These are phyloP conservation scores for Dimorphilus gyrociliatus DNA, from an alignment of 2,888 invertebrate species.

Conservation along the genomic window DNA sequence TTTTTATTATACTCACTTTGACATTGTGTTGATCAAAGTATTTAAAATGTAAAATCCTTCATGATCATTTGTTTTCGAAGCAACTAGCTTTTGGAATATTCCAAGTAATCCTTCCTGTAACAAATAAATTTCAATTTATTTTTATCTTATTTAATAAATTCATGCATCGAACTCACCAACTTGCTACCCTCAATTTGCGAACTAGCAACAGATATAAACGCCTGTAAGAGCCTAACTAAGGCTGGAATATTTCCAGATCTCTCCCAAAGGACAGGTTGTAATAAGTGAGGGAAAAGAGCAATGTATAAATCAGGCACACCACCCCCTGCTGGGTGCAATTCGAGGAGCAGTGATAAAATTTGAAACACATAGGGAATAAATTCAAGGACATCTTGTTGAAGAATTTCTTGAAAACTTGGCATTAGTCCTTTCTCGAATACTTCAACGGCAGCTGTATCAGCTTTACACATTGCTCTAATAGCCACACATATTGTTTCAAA, in stretches of 20 bases:
- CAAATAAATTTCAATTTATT: conserved; percentile 5
- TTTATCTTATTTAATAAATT: too few relatives aligned
- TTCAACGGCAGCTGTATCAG: conserved; percentile 57
- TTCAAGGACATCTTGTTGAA: conserved; percentile 84
- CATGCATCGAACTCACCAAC: conserved; percentile 16
- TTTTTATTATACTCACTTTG: conserved; percentile 46
- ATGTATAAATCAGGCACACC: conserved; percentile 60
- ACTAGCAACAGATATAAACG: conserved; percentile 59
- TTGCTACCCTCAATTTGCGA: conserved; percentile 45
- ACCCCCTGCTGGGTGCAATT: conserved; percentile 36
- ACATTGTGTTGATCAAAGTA: conserved; percentile 63
- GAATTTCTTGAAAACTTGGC: conserved; percentile 81
- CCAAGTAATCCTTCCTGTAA: conserved; percentile 51
- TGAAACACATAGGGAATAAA: conserved; percentile 98
- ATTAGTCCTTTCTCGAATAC: conserved; percentile 82
- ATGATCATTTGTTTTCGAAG: conserved; percentile 83
- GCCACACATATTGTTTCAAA: conserved; percentile 79
- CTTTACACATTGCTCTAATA: conserved; percentile 52
- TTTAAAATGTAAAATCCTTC: conserved; percentile 85
- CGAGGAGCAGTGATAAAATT: conserved; percentile 76
- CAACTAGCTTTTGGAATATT: conserved; percentile 86
- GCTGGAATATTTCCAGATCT: conserved; percentile 81
- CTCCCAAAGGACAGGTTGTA: conserved; percentile 83
- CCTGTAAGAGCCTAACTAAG: conserved; percentile 71
- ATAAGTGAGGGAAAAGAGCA: conserved; percentile 68